Evolutionary conservation across 2,113 vertebrate genomes (phyloP), one percentile per base, ranked within the genome.

Genomic region (Sminthopsis crassicaudata): DNA sequence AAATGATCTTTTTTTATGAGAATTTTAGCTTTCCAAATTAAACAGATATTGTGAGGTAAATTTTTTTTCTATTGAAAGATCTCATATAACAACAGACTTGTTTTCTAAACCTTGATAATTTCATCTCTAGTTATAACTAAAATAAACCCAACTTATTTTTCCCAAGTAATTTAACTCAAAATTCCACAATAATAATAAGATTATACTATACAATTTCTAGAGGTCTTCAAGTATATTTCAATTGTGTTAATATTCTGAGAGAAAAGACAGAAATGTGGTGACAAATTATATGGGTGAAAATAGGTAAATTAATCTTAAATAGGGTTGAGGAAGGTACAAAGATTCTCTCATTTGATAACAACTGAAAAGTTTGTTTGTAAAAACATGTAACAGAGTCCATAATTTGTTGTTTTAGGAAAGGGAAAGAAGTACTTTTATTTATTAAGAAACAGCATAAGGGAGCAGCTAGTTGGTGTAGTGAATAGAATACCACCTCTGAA

Each of bases 1-100:
- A 76, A 76, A n/a, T 42, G 16, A 76, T 76, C 16, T 42, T 76
- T 67, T 67, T 92, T 52, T 14, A 52, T 8, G 22, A 92, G 84
- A 94, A 96, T 94, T 95, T 95, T 36, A 84, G 27, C 46, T 16
- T 95, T 95, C 36, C 55, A 93, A 46, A 96, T 46, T 93, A 97
- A 90, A 27, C 24, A 92, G 93, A 42, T 89, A 25, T 54, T 92
- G 50, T 36, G 91, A 55, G 91, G 4, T 9, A 90, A 92, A 88
- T 9, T 24, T 93, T 91, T 93, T 24, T 51, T 95, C 91, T 93
- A 67, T 51, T 46, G 96, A 94, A 53, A 91, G 9, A 94, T 2
- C 2, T 94, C 55, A 46, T 92, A 51, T 26, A 95, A 91, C 27
- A 95, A 93, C 6, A 92, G 22, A 92, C 60, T 5, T 67, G 52